Evolutionary conservation across 2,888 invertebrate species (phyloP).

Genomic region (Saturnia japonica): DNA sequence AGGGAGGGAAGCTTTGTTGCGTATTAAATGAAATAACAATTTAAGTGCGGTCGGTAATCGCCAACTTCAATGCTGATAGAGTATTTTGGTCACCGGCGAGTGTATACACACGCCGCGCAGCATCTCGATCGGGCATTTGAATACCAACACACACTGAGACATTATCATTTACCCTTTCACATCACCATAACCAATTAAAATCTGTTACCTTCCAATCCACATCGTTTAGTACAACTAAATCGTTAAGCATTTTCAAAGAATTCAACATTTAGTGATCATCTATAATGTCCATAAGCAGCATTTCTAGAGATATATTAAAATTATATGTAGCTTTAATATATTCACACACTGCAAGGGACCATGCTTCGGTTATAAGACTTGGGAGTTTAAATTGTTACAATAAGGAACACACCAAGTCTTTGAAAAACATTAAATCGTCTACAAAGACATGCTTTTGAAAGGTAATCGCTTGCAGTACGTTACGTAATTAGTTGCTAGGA

Average conservation of each 20-base stretch:
- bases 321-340: constrained; percentile 25
- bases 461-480: constrained; percentile 78
- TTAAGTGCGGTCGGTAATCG: constrained; percentile 71
- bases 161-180: constrained; percentile 75
- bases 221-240: constrained; percentile 78
- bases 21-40: constrained; percentile 25
- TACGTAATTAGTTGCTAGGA: constrained; percentile 63
- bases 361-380: constrained; percentile 68
- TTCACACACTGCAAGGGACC: constrained; percentile 78
- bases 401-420: constrained; percentile 65
- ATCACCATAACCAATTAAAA: constrained; percentile 80
- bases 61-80: constrained; percentile 78
- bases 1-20: constrained; percentile 48
- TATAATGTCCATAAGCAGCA: constrained; percentile 70
- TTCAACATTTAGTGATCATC: constrained; percentile 77
- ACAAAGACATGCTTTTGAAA: constrained; percentile 62
- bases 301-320: constrained; percentile 60
- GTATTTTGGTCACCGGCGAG: constrained; percentile 69
- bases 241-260: constrained; percentile 78
- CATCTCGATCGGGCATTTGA: constrained; percentile 85
- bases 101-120: constrained; percentile 67
- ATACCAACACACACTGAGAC: constrained; percentile 86
- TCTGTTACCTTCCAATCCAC: constrained; percentile 81
- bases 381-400: constrained; percentile 47
- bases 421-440: constrained; percentile 45